These are phyloP conservation scores for Drosophila parabipectinata DNA, from an alignment of 1,140 invertebrate species.

Conservation along the genomic window DNA sequence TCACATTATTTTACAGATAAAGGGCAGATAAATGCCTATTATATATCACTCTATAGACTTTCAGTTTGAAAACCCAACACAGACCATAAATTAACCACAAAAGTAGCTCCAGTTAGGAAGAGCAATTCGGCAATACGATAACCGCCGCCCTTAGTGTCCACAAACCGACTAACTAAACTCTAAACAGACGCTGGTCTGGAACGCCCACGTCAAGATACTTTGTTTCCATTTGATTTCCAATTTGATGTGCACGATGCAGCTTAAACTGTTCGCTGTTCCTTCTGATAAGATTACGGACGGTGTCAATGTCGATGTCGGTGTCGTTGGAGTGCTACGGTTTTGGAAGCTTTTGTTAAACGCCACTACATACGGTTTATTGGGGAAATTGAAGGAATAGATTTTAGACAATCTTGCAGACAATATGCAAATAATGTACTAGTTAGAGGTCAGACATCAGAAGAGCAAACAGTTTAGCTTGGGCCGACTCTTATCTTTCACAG, in stretches of 20 bases:
- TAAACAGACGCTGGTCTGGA: conserved; percentile 13
- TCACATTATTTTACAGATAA: not conserved
- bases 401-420: not conserved
- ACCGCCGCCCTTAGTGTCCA: conserved; percentile 47
- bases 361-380: conserved; percentile 30
- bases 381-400: conserved; percentile 16
- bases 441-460: too few relatives aligned
- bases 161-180: conserved; percentile 53
- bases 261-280: conserved; percentile 73
- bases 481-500: conserved; percentile 22
- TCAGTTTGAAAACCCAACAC: conserved; percentile 1
- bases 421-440: not conserved
- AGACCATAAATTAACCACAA: conserved; percentile 15
- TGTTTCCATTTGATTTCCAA: conserved; percentile 46
- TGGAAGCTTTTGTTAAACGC: conserved; percentile 46
- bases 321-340: conserved; percentile 18
- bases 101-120: not conserved
- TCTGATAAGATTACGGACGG: conserved; percentile 66
- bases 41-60: not conserved
- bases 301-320: conserved; percentile 5
- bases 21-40: too few relatives aligned
- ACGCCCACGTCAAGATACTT: conserved; percentile 43
- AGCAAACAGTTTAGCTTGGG: not conserved
- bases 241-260: conserved; percentile 73
- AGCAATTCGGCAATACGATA: conserved; percentile 26